Evolutionary conservation across 2,113 vertebrate species (phyloP).

Genomic region (Siniperca knerii): DNA sequence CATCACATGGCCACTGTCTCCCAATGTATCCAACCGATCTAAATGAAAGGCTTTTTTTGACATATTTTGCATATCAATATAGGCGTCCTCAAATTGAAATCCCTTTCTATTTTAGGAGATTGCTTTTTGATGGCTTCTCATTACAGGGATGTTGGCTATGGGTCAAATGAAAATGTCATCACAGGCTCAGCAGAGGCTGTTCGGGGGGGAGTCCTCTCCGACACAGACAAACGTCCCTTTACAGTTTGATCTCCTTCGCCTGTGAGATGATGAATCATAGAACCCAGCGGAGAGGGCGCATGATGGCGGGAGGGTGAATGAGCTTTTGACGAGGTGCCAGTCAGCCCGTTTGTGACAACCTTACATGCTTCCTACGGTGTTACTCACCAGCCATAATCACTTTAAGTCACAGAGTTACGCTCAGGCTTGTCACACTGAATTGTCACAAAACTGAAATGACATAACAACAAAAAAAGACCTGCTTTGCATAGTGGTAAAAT

Average conservation of each 20-base stretch:
- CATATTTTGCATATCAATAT: slow-evolving; percentile 84
- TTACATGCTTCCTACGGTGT: slow-evolving; percentile 33
- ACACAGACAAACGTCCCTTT: slow-evolving; percentile 64
- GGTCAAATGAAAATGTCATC: slow-evolving; percentile 84
- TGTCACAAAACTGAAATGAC: neutral
- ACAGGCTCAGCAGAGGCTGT: slow-evolving; percentile 61
- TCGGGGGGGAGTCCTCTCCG: slow-evolving; percentile 27
- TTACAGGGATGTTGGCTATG: slow-evolving; percentile 76
- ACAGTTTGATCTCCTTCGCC: slow-evolving; percentile 67
- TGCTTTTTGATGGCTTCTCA: slow-evolving; percentile 80
- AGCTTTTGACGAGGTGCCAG: slow-evolving; percentile 52
- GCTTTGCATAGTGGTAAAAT: neutral
- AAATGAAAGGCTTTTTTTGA: slow-evolving; percentile 54
- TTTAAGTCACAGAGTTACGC: slow-evolving; percentile 28
- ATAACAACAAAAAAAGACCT: neutral
- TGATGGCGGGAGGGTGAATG: slow-evolving; percentile 15
- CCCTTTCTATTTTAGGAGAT: slow-evolving; percentile 79
- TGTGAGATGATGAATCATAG: slow-evolving; percentile 57
- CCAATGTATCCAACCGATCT: slow-evolving; percentile 50
- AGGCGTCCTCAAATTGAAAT: slow-evolving; percentile 77
- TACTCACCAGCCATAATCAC: slow-evolving; percentile 43
- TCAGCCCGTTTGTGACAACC: slow-evolving; percentile 44
- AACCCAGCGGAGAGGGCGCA: slow-evolving; percentile 13
- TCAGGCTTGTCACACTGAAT: slow-evolving; percentile 1
- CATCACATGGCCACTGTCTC: slow-evolving; percentile 22